A percentile compares a stretch with the other conserved stretches of the same genome.
These are phyloP conservation scores for Cettia cetti DNA, from an alignment of 2,113 vertebrate species.

Conservation along the genomic window DNA sequence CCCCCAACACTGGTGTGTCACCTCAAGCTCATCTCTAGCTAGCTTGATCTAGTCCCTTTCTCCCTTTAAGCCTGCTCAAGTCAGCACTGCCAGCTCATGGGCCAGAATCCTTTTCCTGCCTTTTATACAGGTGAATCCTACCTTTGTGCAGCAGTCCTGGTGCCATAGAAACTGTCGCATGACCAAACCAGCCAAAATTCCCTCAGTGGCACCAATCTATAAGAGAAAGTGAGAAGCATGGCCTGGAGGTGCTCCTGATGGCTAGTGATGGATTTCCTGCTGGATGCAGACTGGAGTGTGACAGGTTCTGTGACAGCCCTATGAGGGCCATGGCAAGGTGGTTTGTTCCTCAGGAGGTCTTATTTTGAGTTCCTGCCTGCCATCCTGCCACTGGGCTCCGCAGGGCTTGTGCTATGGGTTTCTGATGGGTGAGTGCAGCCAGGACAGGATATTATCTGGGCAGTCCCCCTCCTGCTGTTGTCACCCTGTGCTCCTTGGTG, in stretches of 20 bases:
- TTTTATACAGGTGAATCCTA: background rate
- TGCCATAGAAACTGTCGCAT: background rate
- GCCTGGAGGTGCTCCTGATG: fast-evolving
- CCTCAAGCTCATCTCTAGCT: background rate
- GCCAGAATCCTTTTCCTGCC: background rate
- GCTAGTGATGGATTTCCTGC: background rate
- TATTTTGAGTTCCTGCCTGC: background rate
- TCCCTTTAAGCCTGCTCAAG: background rate
- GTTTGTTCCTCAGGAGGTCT: background rate
- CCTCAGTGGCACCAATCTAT: background rate
- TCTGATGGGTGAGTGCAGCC: background rate
- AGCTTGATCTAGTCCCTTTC: background rate
- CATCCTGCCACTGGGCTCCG: background rate
- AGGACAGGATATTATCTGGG: background rate
- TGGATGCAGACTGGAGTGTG: background rate
- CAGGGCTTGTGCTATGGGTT: background rate
- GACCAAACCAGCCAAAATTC: background rate
- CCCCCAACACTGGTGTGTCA: fast-evolving
- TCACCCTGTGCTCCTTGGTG: background rate
- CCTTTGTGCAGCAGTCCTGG: background rate
- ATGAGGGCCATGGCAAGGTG: background rate
- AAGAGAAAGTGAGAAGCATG: background rate
- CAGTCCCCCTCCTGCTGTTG: background rate
- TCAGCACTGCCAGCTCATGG: background rate
- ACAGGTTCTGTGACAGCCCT: background rate